Conservation (phyloP, 2,113 vertebrate species). For the Donacobius atricapilla region DNA sequence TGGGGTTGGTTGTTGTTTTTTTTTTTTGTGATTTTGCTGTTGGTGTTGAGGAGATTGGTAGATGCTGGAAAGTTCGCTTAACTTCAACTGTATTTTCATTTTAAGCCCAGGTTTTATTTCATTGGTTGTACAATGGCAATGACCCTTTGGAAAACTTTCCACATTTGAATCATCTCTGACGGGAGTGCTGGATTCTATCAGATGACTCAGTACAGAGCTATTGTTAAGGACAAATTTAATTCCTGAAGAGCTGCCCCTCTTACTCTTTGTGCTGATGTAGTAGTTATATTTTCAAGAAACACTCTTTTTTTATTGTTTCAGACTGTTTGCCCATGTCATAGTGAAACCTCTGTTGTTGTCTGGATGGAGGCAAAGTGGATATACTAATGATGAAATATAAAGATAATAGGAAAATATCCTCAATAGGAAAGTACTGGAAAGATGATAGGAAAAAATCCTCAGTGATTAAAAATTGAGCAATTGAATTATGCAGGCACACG, state of each 20-base stretch:
- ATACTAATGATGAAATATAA: background rate
- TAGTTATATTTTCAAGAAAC: background rate
- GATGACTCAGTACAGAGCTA: background rate
- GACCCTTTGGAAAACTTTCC: background rate
- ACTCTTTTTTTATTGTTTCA: background rate
- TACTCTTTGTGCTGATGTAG: background rate
- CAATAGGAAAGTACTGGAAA: too few relatives aligned
- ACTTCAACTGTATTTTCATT: background rate
- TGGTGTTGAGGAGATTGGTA: background rate
- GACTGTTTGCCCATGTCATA: background rate
- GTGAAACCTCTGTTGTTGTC: background rate
- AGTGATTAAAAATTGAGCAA: background rate
- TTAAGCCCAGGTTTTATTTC: background rate
- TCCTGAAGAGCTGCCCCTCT: background rate
- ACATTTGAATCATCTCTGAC: background rate
- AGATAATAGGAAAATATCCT: too few relatives aligned
- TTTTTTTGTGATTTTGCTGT: background rate
- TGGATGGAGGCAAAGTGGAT: background rate
- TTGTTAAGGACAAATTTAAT: background rate
- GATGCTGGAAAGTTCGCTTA: background rate
- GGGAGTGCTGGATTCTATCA: background rate
- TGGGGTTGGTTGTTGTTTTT: too few relatives aligned
- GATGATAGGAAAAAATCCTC: background rate
- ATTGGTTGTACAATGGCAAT: accelerated
- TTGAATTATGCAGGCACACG: background rate